Conservation (phyloP, 1,140 invertebrate genomes). For the Tetragonula clypearis region DNA sequence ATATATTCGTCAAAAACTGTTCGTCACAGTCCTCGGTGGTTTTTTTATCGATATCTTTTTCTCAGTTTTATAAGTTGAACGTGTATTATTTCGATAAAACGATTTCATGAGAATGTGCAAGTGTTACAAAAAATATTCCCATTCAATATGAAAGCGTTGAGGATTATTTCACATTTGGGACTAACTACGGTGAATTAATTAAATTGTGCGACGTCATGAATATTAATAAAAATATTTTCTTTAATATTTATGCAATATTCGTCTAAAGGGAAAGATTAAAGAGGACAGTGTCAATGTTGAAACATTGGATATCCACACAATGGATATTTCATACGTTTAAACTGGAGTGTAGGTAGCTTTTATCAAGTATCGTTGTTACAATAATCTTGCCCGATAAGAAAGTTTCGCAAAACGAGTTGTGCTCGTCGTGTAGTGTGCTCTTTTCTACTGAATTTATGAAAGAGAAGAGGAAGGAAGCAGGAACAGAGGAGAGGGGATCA, state of each 20-base stretch:
- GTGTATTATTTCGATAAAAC: background rate
- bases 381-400: slow-evolving; percentile 33
- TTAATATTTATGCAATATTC: background rate
- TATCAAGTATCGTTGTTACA: slow-evolving; percentile 30
- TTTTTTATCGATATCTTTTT: slow-evolving; percentile 26
- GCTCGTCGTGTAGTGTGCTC: background rate
- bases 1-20: background rate
- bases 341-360: slow-evolving; percentile 20
- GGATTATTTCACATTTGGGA: background rate
- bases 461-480: slow-evolving; percentile 35
- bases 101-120: background rate
- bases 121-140: background rate
- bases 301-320: background rate
- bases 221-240: background rate
- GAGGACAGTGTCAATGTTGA: slow-evolving; percentile 13
- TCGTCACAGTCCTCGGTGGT: background rate
- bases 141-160: background rate
- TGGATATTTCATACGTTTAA: background rate
- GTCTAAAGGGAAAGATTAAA: background rate
- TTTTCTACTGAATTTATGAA: slow-evolving; percentile 11
- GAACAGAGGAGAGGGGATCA: slow-evolving; percentile 19
- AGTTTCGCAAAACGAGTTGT: slow-evolving; percentile 37
- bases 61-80: background rate
- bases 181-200: too few relatives aligned
- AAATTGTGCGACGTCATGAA: background rate